Base-by-base conservation (phyloP, 2,888 invertebrate species). In the Neuroscelio doddi region DNA sequence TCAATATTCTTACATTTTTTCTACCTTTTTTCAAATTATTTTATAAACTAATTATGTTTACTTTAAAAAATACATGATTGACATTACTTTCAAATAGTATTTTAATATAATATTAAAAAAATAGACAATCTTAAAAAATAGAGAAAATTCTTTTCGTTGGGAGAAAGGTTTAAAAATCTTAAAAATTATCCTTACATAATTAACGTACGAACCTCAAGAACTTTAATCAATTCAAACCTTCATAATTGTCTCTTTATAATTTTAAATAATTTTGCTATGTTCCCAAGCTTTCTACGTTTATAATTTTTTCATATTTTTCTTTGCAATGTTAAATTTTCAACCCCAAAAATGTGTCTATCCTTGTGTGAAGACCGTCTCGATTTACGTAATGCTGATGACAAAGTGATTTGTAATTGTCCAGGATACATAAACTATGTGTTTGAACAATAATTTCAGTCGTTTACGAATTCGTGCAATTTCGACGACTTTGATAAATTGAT, bases 271-370 rank as follows among this genome's bases (percentile, higher is more conserved):
- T 16, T 17, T 1, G 16, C 9, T 17, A 5, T 5, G 16, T 38
- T 38, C 3, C 9, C 4, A 3, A 38, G 17, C 17, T 38, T 21
- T 21, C 21, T 21, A 21, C 21, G 21, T 21, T 21, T 2, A n/a
- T n/a, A n/a, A 36, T 8, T 36, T 38, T 21, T 21, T 5, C 21
- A n/a, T n/a, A n/a, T n/a, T 38, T 38, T 17, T 10, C n/a, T 38
- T 62, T 56, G 62, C 55, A 15, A 44, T 64, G 63, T 64, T 46
- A 36, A 57, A 49, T 26, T 52, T 44, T 47, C 21, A 44, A 58
- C 38, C 53, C 49, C n/a, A 53, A 47, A 12, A 51, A 41, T 64
- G 49, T 45, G 32, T 44, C 47, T 58, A 49, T 32, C 51, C 45
- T 53, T 45, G 8, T 38, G 17, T 38, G 7, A 38, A 16, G 5